Evolutionary conservation across 2,113 vertebrate species (phyloP).

Genomic region (Petrocephalus microphthalmus): DNA sequence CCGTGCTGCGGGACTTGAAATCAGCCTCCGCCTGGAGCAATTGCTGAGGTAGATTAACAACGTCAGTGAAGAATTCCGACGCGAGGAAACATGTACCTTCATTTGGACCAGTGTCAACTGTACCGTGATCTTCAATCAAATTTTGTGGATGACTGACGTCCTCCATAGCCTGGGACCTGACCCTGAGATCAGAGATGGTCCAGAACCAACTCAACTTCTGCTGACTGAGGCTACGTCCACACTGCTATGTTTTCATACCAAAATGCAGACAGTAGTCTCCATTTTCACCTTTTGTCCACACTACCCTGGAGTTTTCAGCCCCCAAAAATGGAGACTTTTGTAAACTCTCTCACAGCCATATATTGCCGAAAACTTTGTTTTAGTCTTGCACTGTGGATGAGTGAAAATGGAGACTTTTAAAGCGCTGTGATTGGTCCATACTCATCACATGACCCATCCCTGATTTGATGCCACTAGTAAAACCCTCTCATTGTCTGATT

Average conservation of each 20-base stretch:
- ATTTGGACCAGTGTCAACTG: neutral
- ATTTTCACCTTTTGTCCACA: neutral
- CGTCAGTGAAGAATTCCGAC: too few relatives aligned
- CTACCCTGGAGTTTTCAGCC: neutral
- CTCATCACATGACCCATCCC: neutral
- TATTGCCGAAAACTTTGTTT: neutral
- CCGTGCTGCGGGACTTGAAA: slow-evolving; percentile 67
- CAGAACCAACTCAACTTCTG: neutral
- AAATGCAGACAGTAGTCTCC: neutral
- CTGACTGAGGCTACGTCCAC: neutral
- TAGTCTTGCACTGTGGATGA: neutral
- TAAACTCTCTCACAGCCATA: neutral
- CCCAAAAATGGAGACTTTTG: neutral
- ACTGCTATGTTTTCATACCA: neutral
- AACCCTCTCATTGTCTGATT: too few relatives aligned
- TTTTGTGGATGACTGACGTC: neutral
- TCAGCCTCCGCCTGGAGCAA: slow-evolving; percentile 79
- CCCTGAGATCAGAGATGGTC: neutral
- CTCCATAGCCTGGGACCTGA: neutral
- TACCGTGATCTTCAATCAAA: slow-evolving; percentile 16
- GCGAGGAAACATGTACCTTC: neutral
- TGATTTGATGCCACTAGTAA: neutral
- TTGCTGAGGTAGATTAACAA: slow-evolving; percentile 62
- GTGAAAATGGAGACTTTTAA: neutral
- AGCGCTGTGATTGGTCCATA: neutral